Percentiles rank a stretch among this genome's conserved stretches.
Evolutionary conservation across 1,140 invertebrate genomes (phyloP).

Genomic region (Phortica variegata): DNA sequence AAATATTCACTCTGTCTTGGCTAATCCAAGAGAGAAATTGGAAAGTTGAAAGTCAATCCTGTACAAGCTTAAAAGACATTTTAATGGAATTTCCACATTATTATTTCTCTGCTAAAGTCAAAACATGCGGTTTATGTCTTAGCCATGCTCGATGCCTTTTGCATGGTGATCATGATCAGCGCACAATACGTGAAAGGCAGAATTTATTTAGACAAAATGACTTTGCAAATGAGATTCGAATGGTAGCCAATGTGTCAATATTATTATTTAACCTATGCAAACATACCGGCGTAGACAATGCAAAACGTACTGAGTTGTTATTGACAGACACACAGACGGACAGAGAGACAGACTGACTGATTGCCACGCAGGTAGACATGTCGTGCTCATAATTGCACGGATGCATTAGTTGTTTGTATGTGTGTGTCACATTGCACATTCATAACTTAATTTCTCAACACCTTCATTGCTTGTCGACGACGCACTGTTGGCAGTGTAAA

Average conservation of each 20-base stretch:
- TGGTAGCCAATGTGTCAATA: constrained; percentile 42
- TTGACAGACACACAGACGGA: constrained; percentile 7
- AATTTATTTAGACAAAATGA: constrained; percentile 56
- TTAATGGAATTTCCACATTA: constrained; percentile 29
- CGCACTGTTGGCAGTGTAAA: constrained; percentile 21
- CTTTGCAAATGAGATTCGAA: constrained; percentile 54
- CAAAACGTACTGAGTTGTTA: constrained; percentile 6
- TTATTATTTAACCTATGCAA: constrained; percentile 46
- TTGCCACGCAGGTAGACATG: constrained; percentile 27
- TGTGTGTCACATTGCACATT: no score
- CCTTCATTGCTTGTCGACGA: no score
- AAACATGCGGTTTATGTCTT: constrained; percentile 40
- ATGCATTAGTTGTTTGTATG: constrained; percentile 31
- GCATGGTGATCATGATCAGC: no score
- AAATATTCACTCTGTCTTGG: constrained; percentile 23
- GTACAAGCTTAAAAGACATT: no score
- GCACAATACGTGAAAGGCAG: constrained; percentile 39
- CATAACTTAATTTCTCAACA: constrained; percentile 50
- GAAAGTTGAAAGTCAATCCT: constrained; percentile 52
- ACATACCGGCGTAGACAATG: constrained; percentile 8
- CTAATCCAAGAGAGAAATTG: no score
- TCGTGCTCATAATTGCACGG: constrained; percentile 20
- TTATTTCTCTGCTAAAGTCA: constrained; percentile 35
- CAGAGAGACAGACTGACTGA: constrained; percentile 8
- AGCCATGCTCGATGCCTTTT: no score